These are phyloP conservation scores for Myotis davidii DNA, from an alignment of 2,113 vertebrate species.

Conservation along the genomic window DNA sequence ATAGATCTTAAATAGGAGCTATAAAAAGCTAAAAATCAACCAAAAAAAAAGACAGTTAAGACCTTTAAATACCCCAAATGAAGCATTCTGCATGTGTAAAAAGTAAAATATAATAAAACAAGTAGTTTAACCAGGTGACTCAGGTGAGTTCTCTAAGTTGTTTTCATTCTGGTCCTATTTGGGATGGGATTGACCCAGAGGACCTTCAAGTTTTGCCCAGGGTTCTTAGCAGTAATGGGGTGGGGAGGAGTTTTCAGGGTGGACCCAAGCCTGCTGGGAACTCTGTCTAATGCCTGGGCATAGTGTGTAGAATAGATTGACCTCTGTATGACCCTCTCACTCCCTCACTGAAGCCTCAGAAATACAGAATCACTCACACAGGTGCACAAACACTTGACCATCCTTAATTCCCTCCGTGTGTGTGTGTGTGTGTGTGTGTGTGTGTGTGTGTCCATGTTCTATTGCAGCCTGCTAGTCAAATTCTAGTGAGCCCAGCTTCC, in stretches of 20 bases:
- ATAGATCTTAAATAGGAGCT: neutral
- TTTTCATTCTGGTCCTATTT: neutral
- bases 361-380: neutral
- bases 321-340: too few species aligned
- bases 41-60: neutral
- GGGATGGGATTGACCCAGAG: neutral
- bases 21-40: neutral
- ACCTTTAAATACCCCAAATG: neutral
- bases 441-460: neutral
- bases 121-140: neutral
- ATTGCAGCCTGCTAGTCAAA: neutral
- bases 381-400: neutral
- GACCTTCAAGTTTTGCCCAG: neutral
- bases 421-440: neutral
- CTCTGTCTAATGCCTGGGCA: neutral
- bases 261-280: neutral
- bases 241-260: neutral
- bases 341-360: neutral
- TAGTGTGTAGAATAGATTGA: accelerated
- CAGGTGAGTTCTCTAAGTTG: neutral
- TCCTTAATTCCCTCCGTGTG: neutral
- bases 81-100: neutral
- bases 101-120: neutral
- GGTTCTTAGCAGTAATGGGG: neutral
- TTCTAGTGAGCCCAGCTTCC: neutral